Conservation (phyloP, 37 sponge, comb jelly and placozoan genomes). For the Tethya wilhelma region DNA sequence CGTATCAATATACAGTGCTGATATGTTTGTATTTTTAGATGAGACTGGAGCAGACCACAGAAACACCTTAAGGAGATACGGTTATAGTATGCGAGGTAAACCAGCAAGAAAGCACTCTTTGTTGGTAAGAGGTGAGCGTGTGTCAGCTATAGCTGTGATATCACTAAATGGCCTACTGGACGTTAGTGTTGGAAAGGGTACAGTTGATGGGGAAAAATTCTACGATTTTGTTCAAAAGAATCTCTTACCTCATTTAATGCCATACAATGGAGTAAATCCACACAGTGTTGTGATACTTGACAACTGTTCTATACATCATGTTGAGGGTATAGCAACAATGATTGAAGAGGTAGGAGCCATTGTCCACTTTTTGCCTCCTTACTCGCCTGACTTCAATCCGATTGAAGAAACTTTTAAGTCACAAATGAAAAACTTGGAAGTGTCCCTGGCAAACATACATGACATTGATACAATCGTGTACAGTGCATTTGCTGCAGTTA, state of each 20-base stretch:
- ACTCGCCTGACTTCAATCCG: conserved; percentile 29
- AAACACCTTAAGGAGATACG: conserved; percentile 23
- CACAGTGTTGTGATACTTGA: conserved; percentile 39
- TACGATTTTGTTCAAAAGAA: conserved; percentile 26
- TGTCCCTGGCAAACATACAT: not conserved
- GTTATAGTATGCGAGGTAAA: conserved; percentile 25
- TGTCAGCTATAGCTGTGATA: conserved; percentile 43
- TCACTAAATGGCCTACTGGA: conserved; percentile 29
- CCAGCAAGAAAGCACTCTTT: not conserved
- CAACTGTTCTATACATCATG: conserved; percentile 45
- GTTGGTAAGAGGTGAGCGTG: conserved; percentile 23
- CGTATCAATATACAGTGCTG: conserved; percentile 26
- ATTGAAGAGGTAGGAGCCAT: conserved; percentile 32
- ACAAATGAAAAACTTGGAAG: not conserved
- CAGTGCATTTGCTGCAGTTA: conserved; percentile 6
- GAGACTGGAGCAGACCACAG: conserved; percentile 40
- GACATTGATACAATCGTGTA: conserved; percentile 8
- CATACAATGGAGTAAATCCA: conserved; percentile 40
- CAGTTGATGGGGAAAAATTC: conserved; percentile 24
- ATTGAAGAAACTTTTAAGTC: conserved; percentile 40
- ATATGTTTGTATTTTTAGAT: conserved; percentile 45
- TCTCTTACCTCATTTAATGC: conserved; percentile 38
- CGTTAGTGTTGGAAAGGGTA: conserved; percentile 4
- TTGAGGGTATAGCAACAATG: conserved; percentile 4
- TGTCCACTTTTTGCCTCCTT: conserved; percentile 37